These are phyloP conservation scores for Spialia ferax DNA, from an alignment of 2,888 invertebrate genomes.

Conservation along the genomic window DNA sequence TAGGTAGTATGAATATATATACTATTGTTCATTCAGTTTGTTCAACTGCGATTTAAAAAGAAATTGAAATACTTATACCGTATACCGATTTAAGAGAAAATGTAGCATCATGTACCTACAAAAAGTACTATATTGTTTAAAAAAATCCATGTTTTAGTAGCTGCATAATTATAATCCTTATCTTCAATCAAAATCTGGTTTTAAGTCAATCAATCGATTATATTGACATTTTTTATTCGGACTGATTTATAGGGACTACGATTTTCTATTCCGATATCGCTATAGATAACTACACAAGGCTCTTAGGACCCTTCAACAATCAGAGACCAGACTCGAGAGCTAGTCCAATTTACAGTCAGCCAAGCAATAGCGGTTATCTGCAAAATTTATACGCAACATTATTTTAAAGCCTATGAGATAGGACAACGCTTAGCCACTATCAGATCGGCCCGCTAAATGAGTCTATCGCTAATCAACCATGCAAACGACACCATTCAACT, in stretches of 20 bases:
- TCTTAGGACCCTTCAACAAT: background rate
- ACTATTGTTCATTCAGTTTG: background rate
- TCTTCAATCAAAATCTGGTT: background rate
- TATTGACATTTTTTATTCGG: too few species aligned
- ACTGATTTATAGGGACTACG: too few species aligned
- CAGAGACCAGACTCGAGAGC: background rate
- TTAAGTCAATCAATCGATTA: background rate
- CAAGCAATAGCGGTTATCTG: conserved; percentile 30
- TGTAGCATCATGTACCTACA: too few species aligned
- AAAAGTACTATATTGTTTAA: too few species aligned
- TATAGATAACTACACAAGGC: background rate
- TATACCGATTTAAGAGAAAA: too few species aligned
- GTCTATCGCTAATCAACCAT: conserved; percentile 37
- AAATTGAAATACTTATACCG: background rate
- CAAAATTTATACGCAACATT: conserved; percentile 36
- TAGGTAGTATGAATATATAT: background rate
- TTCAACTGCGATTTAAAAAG: background rate
- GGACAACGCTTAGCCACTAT: conserved; percentile 30
- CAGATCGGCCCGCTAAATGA: conserved; percentile 37
- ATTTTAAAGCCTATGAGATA: conserved; percentile 33
- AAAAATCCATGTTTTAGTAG: too few species aligned
- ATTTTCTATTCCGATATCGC: background rate
- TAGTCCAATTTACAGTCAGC: conserved; percentile 26
- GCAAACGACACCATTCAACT: conserved; percentile 34
- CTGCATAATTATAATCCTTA: background rate